Evolutionary conservation across 2,888 invertebrate species (phyloP).

Genomic region (Yponomeuta plumbellus): DNA sequence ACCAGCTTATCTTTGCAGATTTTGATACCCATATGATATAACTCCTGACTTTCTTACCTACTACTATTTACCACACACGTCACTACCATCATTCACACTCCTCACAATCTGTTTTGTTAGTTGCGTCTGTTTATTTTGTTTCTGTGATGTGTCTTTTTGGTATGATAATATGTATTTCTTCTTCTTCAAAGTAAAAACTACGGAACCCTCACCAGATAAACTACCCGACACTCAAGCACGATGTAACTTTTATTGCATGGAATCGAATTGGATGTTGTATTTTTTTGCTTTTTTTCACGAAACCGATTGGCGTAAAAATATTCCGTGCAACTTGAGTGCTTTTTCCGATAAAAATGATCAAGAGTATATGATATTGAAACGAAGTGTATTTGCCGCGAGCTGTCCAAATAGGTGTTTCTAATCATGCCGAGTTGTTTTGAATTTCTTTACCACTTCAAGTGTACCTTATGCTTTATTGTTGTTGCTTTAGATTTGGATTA

Average conservation of each 20-base stretch:
- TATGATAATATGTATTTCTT: too few species aligned
- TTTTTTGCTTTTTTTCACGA: slow-evolving; percentile 7
- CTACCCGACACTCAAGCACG: background rate
- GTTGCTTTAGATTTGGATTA: too few species aligned
- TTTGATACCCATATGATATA: too few species aligned
- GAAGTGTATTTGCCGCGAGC: background rate
- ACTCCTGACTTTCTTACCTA: too few species aligned
- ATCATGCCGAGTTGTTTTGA: background rate
- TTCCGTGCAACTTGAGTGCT: slow-evolving; percentile 16
- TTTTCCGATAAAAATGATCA: slow-evolving; percentile 17
- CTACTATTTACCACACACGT: too few species aligned
- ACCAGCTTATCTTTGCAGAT: too few species aligned
- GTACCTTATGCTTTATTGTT: too few species aligned
- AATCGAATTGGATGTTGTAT: slow-evolving; percentile 13
- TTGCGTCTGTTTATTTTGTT: too few species aligned
- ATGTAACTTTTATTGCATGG: slow-evolving; percentile 11
- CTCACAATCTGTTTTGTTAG: too few species aligned
- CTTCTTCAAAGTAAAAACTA: background rate
- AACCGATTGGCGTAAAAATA: slow-evolving; percentile 14
- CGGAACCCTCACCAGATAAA: background rate
- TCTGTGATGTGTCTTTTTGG: too few species aligned
- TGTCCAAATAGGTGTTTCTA: background rate
- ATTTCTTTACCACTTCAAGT: background rate
- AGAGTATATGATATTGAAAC: slow-evolving; percentile 2
- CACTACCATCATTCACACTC: too few species aligned